Conservation (phyloP, 2,797 vertebrate genomes). For the Sebastiscus albofasciatus region DNA sequence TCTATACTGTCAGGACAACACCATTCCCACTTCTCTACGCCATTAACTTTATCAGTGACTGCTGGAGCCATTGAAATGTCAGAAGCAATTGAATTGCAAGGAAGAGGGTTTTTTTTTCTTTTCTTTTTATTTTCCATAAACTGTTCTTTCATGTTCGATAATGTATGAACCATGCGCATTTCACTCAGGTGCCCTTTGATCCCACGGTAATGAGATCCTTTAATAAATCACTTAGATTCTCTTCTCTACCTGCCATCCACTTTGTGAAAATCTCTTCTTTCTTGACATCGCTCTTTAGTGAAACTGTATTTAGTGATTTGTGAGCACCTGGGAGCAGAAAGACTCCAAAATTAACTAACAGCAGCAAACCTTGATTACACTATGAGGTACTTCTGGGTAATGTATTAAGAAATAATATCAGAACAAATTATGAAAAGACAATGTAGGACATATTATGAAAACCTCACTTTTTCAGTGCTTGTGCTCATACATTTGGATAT, state of each 20-base stretch:
- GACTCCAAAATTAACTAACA: not conserved
- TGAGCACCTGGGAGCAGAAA: not conserved
- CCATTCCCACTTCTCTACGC: slow-evolving; percentile 19
- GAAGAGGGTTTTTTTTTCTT: not conserved
- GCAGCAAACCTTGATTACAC: not conserved
- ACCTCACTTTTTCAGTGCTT: not conserved
- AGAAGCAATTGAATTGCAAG: slow-evolving; percentile 15
- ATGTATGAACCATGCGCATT: not conserved
- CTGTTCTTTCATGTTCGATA: slow-evolving; percentile 5
- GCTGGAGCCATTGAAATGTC: slow-evolving; percentile 27
- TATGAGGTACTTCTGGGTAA: not conserved
- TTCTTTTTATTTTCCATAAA: slow-evolving; percentile 5
- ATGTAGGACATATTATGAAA: not conserved
- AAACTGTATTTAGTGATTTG: not conserved
- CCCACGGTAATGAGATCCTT: slow-evolving; percentile 28
- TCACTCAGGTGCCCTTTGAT: slow-evolving; percentile 33
- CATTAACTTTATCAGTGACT: slow-evolving; percentile 27
- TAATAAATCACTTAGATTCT: slow-evolving; percentile 18
- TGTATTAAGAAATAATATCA: not conserved
- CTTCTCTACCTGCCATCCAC: not conserved
- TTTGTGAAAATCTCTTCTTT: not conserved
- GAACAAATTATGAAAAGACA: not conserved
- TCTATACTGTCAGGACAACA: slow-evolving; percentile 2
- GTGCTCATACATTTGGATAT: accelerated
- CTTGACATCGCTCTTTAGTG: not conserved